Base-by-base conservation (phyloP, 2,888 invertebrate species). In the Pelosia muscerda region DNA sequence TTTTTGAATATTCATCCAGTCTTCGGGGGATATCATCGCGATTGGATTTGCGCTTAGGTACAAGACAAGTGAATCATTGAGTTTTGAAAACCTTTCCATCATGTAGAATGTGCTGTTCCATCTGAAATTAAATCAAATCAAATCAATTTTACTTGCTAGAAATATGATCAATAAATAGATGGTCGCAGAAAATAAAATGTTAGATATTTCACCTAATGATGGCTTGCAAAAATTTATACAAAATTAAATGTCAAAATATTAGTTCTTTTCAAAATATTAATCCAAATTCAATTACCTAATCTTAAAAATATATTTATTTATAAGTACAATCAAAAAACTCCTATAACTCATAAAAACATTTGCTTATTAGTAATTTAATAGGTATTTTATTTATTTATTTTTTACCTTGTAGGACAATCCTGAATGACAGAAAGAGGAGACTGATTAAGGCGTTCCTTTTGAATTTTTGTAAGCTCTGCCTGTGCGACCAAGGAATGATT, bases 1-100 rank as follows among this genome's bases (percentile, higher is more conserved):
- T 68, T 75, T 77, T 66, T 78, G 67, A 26, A 80, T 67, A 25
- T 72, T 53, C 56, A 74, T 56, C 78, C 78, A 80, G 56, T 80
- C 76, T 68, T 78, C 70, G 23, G 74, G 67, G 64, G 69, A 68
- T 2, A 77, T 25, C 38, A 72, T 71, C 22, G 76, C 56, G 15
- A 77, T 76, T 54, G 68, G 73, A 61, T 78, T 69, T 64, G 74
- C 66, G 60, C 53, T 53, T 63, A 66, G 57, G 63, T 66, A 72
- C 65, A 72, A 67, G 63, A 65, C 65, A 31, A 72, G 56, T 55
- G 71, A 68, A 71, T 73, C 69, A 38, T 73, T 61, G 55, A 71
- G 67, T 67, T 65, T 67, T 59, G 67, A 58, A 63, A 73, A 59
- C 64, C 68, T 55, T 68, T 73, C 64, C 38, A 73, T 53, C 71